Conservation (phyloP, 1,140 invertebrate genomes). For the Penaeus chinensis region DNA sequence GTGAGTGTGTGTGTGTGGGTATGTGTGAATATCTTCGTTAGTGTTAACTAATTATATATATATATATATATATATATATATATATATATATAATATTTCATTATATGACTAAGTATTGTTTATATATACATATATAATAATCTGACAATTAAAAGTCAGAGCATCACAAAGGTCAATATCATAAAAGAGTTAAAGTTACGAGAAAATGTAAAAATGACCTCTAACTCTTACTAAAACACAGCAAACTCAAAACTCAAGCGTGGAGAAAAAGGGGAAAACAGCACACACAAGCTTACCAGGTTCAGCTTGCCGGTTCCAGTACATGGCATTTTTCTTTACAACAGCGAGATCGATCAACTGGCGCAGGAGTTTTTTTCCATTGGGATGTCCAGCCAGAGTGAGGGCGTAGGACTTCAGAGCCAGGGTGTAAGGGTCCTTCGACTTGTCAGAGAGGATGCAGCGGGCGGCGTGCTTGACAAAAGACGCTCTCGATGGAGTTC, state of each 20-base stretch:
- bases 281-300: neutral
- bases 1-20: no score
- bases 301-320: constrained; percentile 41
- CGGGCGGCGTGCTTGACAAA: neutral
- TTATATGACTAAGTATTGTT: no score
- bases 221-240: no score
- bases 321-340: neutral
- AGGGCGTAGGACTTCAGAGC: constrained; percentile 67
- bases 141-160: no score
- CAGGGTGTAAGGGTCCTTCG: constrained; percentile 11
- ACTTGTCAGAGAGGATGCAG: neutral
- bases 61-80: no score
- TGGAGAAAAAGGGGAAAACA: neutral
- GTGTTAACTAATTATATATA: no score
- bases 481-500: constrained; percentile 28
- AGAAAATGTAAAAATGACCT: no score
- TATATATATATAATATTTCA: no score
- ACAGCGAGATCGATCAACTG: constrained; percentile 27
- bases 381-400: constrained; percentile 78
- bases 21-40: no score
- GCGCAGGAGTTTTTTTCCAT: constrained; percentile 66
- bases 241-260: neutral
- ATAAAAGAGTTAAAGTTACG: no score
- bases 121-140: no score
- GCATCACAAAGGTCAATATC: no score